Evolutionary conservation across 2,797 vertebrate species (phyloP).

Genomic region (Urosaurus nigricauda): DNA sequence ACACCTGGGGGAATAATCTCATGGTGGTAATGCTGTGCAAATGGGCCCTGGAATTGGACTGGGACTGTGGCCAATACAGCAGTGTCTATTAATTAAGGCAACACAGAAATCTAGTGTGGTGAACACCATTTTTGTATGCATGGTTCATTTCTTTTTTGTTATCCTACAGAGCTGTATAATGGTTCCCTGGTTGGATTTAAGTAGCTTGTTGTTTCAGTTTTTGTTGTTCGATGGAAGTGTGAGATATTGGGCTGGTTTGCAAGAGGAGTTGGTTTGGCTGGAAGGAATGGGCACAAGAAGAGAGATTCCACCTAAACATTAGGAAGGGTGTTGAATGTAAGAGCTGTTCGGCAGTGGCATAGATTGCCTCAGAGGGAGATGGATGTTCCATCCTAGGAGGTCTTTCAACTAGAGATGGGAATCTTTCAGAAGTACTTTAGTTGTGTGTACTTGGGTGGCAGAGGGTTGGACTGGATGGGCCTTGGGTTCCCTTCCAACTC

Average conservation of each 20-base stretch:
- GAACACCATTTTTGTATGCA: neutral
- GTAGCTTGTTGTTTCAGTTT: constrained; percentile 41
- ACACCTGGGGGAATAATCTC: constrained; percentile 13
- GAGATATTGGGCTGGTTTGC: constrained; percentile 43
- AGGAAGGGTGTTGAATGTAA: no score
- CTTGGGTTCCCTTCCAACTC: no score
- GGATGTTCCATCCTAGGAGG: no score
- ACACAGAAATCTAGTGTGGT: constrained; percentile 29
- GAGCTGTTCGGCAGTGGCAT: no score
- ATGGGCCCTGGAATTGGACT: constrained; percentile 2
- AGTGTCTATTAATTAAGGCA: neutral
- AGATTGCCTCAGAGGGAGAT: no score
- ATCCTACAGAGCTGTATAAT: constrained; percentile 39
- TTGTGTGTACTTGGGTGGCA: no score
- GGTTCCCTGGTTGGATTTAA: constrained; percentile 36
- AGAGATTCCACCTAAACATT: no score
- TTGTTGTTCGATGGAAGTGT: constrained; percentile 29
- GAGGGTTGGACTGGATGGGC: no score
- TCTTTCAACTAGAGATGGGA: no score
- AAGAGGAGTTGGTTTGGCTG: constrained; percentile 51
- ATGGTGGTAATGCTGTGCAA: neutral
- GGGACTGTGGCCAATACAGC: neutral
- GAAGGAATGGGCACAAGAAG: neutral
- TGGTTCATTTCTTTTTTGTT: constrained; percentile 22
- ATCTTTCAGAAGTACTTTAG: no score